These are phyloP conservation scores for Mus spicilegus DNA, from an alignment of 2,113 vertebrate genomes.

Conservation along the genomic window DNA sequence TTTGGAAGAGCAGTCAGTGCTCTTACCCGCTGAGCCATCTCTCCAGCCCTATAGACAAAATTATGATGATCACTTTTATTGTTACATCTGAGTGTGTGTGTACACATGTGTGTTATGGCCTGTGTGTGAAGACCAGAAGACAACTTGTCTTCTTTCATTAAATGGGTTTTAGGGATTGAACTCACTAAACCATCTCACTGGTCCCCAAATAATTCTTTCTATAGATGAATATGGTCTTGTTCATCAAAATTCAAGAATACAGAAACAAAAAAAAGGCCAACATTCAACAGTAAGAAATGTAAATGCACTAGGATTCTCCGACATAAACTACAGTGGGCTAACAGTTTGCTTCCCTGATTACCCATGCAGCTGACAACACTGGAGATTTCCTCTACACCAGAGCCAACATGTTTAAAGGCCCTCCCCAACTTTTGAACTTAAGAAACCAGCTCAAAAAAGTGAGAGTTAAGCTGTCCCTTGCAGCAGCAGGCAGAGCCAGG, in stretches of 20 bases:
- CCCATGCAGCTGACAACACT: background rate
- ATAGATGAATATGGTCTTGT: background rate
- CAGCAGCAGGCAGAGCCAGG: background rate
- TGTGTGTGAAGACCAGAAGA: background rate
- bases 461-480: fast-evolving
- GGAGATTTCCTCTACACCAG: background rate
- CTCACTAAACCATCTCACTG: background rate
- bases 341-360: background rate
- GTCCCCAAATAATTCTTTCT: background rate
- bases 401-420: background rate
- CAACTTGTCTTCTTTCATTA: background rate
- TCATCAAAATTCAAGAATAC: background rate
- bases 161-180: background rate
- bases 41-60: background rate
- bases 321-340: background rate
- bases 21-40: no score
- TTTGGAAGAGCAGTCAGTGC: no score
- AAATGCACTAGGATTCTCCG: no score
- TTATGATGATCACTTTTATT: background rate
- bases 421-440: no score
- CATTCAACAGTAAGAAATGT: background rate
- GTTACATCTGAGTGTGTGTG: background rate
- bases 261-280: background rate
- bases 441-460: background rate
- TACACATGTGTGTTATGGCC: background rate